Conservation (phyloP, 2,113 vertebrate species). For the Notarius quadriscutis region DNA sequence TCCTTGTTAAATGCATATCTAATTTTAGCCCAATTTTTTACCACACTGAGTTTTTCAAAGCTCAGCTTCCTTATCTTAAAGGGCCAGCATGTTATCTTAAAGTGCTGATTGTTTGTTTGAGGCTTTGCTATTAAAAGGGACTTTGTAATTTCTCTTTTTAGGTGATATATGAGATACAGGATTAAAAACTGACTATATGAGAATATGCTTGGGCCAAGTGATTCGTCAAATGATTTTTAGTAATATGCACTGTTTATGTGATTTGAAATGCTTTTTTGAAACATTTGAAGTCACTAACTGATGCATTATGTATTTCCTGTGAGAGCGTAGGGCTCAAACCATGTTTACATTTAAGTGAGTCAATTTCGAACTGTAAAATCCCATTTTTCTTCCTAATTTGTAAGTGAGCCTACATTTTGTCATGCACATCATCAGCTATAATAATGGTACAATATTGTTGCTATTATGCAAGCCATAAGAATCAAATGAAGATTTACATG, state of each 20-base stretch:
- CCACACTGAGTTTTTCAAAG: background rate
- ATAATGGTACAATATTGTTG: background rate
- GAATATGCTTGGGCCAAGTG: slow-evolving; percentile 10
- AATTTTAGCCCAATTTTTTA: slow-evolving; percentile 14
- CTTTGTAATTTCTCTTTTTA: slow-evolving; percentile 19
- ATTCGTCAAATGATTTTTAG: slow-evolving; percentile 12
- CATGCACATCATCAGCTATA: background rate
- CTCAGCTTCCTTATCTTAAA: slow-evolving; percentile 30
- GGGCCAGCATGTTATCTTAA: slow-evolving; percentile 10
- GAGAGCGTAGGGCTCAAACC: slow-evolving; percentile 20
- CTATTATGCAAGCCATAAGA: background rate
- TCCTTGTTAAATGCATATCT: slow-evolving; percentile 3
- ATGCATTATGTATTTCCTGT: slow-evolving; percentile 29
- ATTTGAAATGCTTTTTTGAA: slow-evolving; percentile 22
- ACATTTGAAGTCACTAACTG: slow-evolving; percentile 19
- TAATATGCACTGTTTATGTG: background rate
- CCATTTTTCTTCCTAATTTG: background rate
- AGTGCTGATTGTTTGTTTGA: slow-evolving; percentile 39
- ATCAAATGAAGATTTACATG: background rate
- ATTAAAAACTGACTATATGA: slow-evolving; percentile 6
- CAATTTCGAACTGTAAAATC: background rate
- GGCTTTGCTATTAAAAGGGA: slow-evolving; percentile 30
- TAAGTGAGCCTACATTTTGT: background rate
- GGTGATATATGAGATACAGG: slow-evolving; percentile 35
- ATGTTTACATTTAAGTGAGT: slow-evolving; percentile 3